Base-by-base conservation (phyloP, 2,113 vertebrate genomes). In the Mugil cephalus region DNA sequence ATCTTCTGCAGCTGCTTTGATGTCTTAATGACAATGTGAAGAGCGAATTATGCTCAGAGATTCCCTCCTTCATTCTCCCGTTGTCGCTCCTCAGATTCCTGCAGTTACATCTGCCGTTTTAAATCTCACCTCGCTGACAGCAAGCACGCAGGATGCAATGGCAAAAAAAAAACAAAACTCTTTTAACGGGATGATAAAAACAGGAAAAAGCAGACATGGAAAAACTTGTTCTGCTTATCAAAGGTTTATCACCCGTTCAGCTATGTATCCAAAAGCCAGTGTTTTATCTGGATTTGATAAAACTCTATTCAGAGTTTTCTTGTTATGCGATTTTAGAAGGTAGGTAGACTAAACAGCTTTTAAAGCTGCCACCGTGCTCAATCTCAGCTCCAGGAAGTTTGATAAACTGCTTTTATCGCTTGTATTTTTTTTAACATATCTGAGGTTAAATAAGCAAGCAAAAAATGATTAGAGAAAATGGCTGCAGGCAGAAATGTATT, bases 1-100 rank as follows among this genome's bases (percentile, higher is more conserved):
- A 86, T 89, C 82, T 74, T 21, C 75, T 45, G 80, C 65, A 43
- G 78, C 14, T 0, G 35, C 91, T 91, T 92, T 91, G 89, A 92
- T 84, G 85, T 86, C 84, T 83, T 87, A 88, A 88, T 74, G 87
- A 86, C 68, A 30, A 86, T 48, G 69, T 59, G 84, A 80, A 81
- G 86, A 85, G 80, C 68, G 62, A 89, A 75, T 86, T 83, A 72
- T 78, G 34, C 78, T 69, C 82, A 45, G 19, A 52, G 42, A 77
- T 15, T 43, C 14, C 43, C 6, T 24, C 50, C 34, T 68, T 48
- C 63, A 36, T 24, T 77, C 55, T 68, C 43, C 70, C 39, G 73
- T 74, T 83, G 82, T 83, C 51, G 4, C 64, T 74, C 58, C 67
- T 46, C 30, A 53, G 55, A 79, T 67, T 82, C 71, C 83, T 70